Conservation (phyloP, 92 coral and sea anemone genomes). For the Virgularia gustaviana region DNA sequence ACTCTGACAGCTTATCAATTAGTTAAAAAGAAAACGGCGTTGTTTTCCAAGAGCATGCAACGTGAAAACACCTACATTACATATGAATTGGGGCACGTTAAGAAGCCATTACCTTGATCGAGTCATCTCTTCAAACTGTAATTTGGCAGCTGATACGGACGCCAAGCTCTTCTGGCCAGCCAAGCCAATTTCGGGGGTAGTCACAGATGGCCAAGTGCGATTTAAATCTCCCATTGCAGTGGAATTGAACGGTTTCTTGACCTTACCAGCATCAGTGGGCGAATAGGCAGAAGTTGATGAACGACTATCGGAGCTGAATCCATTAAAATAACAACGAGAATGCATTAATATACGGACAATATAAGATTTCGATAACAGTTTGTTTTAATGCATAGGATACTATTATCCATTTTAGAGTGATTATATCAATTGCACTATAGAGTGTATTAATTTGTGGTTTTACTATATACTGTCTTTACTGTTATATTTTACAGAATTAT, state of each 20-base stretch:
- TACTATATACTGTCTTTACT: too few species aligned
- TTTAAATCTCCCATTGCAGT: constrained; percentile 30
- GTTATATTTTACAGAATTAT: too few species aligned
- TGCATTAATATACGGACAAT: too few species aligned
- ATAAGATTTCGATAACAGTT: too few species aligned
- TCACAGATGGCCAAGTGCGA: constrained; percentile 36
- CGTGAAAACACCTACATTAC: not conserved
- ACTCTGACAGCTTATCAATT: too few species aligned
- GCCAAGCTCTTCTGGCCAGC: constrained; percentile 23
- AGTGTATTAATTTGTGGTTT: too few species aligned
- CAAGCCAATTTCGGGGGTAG: constrained; percentile 1
- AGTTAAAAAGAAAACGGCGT: too few species aligned
- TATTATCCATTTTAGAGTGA: too few species aligned
- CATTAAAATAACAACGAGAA: not conserved
- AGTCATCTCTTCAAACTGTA: constrained; percentile 58
- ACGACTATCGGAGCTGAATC: constrained; percentile 22
- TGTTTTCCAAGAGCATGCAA: not conserved
- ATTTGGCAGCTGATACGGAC: constrained; percentile 60
- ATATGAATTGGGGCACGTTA: not conserved
- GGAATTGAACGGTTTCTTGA: constrained; percentile 17
- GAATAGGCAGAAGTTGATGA: constrained; percentile 23
- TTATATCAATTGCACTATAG: too few species aligned
- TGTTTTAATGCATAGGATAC: too few species aligned
- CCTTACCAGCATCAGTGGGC: too few species aligned
- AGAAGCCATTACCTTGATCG: not conserved